Conservation (phyloP, 2,888 invertebrate genomes). For the Stenodema calcarata region DNA sequence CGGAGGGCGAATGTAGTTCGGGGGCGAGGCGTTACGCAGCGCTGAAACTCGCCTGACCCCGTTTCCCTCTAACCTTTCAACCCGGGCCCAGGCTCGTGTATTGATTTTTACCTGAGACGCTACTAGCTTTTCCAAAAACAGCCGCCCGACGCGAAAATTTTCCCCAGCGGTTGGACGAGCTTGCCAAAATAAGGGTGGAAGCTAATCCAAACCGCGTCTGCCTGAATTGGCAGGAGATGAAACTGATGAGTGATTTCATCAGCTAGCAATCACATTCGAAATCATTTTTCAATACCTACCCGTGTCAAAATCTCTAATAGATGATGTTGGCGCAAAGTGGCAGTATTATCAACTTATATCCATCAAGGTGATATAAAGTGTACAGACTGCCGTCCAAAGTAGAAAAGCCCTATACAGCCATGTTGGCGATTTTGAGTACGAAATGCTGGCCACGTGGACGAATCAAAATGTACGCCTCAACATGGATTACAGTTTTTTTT, state of each 20-base stretch:
- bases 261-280: too few species aligned
- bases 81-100: conserved; percentile 54
- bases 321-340: too few species aligned
- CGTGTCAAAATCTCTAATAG: background rate
- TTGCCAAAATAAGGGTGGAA: background rate
- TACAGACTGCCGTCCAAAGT: too few species aligned
- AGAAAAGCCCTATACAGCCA: too few species aligned
- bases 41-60: conserved; percentile 50
- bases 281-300: too few species aligned
- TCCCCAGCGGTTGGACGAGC: background rate
- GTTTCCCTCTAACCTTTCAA: conserved; percentile 56
- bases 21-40: conserved; percentile 35
- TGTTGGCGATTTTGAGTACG: too few species aligned
- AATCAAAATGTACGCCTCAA: too few species aligned
- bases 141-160: background rate
- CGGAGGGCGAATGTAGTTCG: conserved; percentile 36
- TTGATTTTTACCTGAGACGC: conserved; percentile 57
- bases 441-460: too few species aligned
- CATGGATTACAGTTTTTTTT: too few species aligned
- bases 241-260: background rate
- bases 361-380: too few species aligned
- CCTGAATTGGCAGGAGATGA: background rate
- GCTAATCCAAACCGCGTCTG: background rate
- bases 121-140: conserved; percentile 55
- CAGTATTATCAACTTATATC: too few species aligned